Evolutionary conservation across 2,113 vertebrate species (phyloP).

Genomic region (Promerops cafer): DNA sequence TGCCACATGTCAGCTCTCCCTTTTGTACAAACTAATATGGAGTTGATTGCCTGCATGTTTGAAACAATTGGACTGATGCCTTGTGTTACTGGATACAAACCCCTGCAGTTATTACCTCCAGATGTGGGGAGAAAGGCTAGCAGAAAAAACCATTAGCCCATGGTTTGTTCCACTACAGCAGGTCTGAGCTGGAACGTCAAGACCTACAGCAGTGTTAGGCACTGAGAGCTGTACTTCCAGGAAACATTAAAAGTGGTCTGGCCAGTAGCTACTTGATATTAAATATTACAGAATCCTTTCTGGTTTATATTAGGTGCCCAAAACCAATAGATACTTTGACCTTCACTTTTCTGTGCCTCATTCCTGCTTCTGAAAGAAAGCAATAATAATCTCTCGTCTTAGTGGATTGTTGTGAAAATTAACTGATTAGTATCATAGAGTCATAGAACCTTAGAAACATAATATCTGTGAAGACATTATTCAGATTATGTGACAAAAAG

Average conservation of each 20-base stretch:
- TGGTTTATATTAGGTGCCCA: not conserved
- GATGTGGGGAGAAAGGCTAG: not conserved
- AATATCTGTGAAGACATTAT: not conserved
- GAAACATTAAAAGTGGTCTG: not conserved
- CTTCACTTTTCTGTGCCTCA: not conserved
- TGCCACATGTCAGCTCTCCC: not conserved
- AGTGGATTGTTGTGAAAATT: not conserved
- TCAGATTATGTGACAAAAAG: not conserved
- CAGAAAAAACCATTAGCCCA: not conserved
- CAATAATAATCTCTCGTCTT: not conserved
- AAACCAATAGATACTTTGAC: not conserved
- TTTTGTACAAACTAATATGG: not conserved
- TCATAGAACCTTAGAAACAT: not conserved
- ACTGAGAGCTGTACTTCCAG: not conserved
- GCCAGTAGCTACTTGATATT: not conserved
- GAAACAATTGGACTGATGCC: not conserved
- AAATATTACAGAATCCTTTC: not conserved
- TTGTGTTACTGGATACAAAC: not conserved
- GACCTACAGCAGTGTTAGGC: not conserved
- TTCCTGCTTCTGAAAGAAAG: not conserved
- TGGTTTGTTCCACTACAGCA: not conserved
- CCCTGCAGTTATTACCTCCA: not conserved
- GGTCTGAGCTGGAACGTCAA: not conserved
- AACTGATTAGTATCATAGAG: not conserved
- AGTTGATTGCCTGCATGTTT: not conserved